Evolutionary conservation across 2,113 vertebrate species (phyloP), one percentile per base, ranked within the genome.

Genomic region (Notothenia rossii): DNA sequence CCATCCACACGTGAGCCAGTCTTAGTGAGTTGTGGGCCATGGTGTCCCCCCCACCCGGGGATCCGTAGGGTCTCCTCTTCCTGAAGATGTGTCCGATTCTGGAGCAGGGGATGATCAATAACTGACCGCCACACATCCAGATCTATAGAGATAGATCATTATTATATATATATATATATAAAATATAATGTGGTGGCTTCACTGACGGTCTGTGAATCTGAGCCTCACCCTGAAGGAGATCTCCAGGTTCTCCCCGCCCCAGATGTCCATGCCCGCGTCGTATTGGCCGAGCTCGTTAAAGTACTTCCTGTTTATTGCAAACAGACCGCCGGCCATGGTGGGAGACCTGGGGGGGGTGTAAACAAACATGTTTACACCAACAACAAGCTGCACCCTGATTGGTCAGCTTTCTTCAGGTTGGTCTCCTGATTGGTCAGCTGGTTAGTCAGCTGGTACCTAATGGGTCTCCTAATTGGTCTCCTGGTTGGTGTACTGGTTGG

Each of bases 171-270:
- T 25, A 3, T 29, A 29, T 29, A 29, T 29, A 29, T 29, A 29
- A 29, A 29, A 25, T 29, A 29, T 29, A 29, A 29, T 3, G 25
- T 15, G 63, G 33, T n/a, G 17, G 48, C 59, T 82, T 77, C 72
- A 69, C n/a, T 69, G 51, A 77, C 64, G 0, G 7, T 55, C 10
- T 25, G 70, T 53, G 22, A 81, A 78, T 48, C 45, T 4, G 56
- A 14, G 29, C 33, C 79, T 90, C 70, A 99, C 98, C 95, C 98
- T 95, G 86, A 99, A 99, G 48, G 98, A 99, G 86, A 99, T 98
- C 86, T 99, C 98, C 89, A 99, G 90, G 83, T 99, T 99, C 69
- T 99, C 98, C 60, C 98, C 98, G 65, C 98, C 98, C 98, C 98
- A 99, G 91, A 99, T 99, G 87, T 99, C 97, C 98, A 99, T 99